These are phyloP conservation scores for Microchrysa polita DNA, from an alignment of 2,888 invertebrate species.

Conservation along the genomic window DNA sequence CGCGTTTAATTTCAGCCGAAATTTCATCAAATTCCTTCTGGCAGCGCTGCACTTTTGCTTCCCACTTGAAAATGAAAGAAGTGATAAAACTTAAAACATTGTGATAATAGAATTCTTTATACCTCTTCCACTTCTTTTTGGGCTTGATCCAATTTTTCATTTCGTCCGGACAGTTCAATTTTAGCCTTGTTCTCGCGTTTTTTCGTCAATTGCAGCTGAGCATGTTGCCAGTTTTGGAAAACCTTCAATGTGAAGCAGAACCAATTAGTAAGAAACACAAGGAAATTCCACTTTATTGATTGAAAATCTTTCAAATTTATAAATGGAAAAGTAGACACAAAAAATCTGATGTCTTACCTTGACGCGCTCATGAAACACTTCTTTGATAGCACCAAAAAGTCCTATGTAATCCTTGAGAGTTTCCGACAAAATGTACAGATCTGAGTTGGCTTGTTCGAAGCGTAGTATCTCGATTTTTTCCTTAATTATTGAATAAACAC, in stretches of 20 bases:
- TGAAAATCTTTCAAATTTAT: too few species aligned
- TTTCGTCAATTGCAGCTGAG: slow-evolving; percentile 92
- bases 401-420: slow-evolving; percentile 94
- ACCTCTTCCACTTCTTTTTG: slow-evolving; percentile 93
- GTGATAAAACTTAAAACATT: not conserved
- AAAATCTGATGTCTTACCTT: slow-evolving; percentile 66
- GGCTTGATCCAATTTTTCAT: slow-evolving; percentile 89
- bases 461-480: slow-evolving; percentile 85
- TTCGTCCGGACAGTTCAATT: slow-evolving; percentile 87
- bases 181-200: slow-evolving; percentile 94
- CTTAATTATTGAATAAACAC: slow-evolving; percentile 52
- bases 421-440: slow-evolving; percentile 94
- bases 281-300: too few species aligned
- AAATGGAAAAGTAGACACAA: not conserved
- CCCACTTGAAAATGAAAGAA: slow-evolving; percentile 75
- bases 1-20: slow-evolving; percentile 92
- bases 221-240: slow-evolving; percentile 98
- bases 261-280: not conserved
- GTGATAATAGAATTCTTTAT: slow-evolving; percentile 45
- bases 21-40: slow-evolving; percentile 97
- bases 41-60: slow-evolving; percentile 94
- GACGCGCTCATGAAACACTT: slow-evolving; percentile 77
- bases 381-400: slow-evolving; percentile 90
- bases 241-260: slow-evolving; percentile 70
- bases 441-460: slow-evolving; percentile 92